These are phyloP conservation scores for Poecile montanus DNA, from an alignment of 2,797 vertebrate species.

Conservation along the genomic window DNA sequence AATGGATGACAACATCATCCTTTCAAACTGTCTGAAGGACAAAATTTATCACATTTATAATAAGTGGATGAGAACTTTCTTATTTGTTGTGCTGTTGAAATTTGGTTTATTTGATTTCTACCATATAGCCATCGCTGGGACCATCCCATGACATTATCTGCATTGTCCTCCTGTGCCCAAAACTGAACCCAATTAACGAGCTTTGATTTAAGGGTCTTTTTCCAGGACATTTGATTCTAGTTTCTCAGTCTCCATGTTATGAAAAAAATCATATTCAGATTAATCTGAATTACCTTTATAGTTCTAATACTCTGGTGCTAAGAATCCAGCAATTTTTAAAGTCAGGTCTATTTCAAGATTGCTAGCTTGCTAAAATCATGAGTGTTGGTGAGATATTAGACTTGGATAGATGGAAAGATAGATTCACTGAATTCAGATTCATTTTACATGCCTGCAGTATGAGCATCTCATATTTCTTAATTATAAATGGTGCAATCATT, in stretches of 20 bases:
- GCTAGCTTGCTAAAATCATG: neutral
- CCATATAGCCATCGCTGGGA: fast-evolving
- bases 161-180: neutral
- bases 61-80: neutral
- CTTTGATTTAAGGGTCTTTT: neutral
- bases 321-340: neutral
- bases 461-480: neutral
- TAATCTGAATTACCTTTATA: neutral
- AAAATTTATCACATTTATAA: constrained; percentile 8
- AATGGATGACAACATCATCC: constrained; percentile 1
- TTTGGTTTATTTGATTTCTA: neutral
- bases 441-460: neutral
- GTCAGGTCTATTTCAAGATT: neutral
- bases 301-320: neutral
- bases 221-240: neutral
- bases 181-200: neutral
- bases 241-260: neutral
- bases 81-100: neutral
- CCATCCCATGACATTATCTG: neutral
- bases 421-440: neutral
- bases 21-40: neutral
- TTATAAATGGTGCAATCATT: neutral
- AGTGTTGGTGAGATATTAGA: neutral
- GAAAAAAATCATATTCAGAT: neutral
- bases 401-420: neutral